phyloP scores from a whole-genome alignment of 2,113 vertebrate genomes.

The Engraulis encrasicolus region DNA sequence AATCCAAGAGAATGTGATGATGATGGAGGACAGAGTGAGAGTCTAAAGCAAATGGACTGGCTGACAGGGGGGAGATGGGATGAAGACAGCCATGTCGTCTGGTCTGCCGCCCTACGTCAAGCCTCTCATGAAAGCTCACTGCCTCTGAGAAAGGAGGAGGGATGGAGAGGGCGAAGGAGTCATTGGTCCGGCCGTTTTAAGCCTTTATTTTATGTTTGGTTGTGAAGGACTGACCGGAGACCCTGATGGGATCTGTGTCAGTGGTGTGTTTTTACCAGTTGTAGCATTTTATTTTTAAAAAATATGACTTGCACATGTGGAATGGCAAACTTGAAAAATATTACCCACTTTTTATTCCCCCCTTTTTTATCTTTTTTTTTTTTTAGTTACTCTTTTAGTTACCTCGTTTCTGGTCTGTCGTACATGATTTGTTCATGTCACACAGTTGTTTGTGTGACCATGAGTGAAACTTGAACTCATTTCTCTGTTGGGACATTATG shows the following conservation, averaged over 20 bases:
- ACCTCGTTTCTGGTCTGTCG: slow-evolving; percentile 45
- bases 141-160: slow-evolving; percentile 44
- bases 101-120: not conserved
- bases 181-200: slow-evolving; percentile 67
- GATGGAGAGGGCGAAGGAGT: slow-evolving; percentile 38
- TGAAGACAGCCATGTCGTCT: not conserved
- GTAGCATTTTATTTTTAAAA: slow-evolving; percentile 73
- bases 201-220: slow-evolving; percentile 48
- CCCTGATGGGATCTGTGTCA: not conserved
- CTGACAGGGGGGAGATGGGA: not conserved
- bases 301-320: slow-evolving; percentile 77
- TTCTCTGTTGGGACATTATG: slow-evolving; percentile 33
- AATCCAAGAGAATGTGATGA: slow-evolving; percentile 43
- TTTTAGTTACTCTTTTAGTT: slow-evolving; percentile 42
- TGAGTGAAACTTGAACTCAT: slow-evolving; percentile 65
- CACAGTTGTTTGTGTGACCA: slow-evolving; percentile 52
- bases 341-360: slow-evolving; percentile 51
- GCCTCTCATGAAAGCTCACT: not conserved
- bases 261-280: slow-evolving; percentile 64
- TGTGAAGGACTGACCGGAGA: slow-evolving; percentile 9
- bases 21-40: not conserved
- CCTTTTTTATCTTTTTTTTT: slow-evolving; percentile 48
- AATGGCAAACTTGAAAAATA: slow-evolving; percentile 73
- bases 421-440: slow-evolving; percentile 34
- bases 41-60: not conserved